These are phyloP conservation scores for Rhinolophus ferrumequinum DNA, from an alignment of 2,113 vertebrate genomes.

Conservation along the genomic window DNA sequence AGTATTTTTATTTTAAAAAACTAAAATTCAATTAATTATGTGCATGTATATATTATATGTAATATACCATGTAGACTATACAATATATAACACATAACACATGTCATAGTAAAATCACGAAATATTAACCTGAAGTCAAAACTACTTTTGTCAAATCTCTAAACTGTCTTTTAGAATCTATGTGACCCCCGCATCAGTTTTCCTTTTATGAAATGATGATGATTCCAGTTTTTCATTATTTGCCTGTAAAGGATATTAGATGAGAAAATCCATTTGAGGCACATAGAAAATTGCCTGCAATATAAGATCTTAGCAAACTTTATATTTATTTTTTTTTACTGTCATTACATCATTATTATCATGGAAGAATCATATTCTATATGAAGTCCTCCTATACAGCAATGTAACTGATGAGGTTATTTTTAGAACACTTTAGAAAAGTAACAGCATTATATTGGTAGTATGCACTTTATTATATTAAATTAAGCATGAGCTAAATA, in stretches of 20 bases:
- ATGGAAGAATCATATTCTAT: not conserved
- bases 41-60: not conserved
- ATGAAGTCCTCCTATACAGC: not conserved
- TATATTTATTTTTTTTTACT: not conserved
- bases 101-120: not conserved
- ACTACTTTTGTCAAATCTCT: not conserved
- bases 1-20: not conserved
- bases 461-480: not conserved
- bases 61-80: not conserved
- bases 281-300: not conserved
- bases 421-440: not conserved
- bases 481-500: constrained; percentile 25
- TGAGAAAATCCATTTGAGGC: not conserved
- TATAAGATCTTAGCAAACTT: not conserved
- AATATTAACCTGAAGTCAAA: not conserved
- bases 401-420: not conserved
- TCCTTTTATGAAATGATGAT: not conserved
- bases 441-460: not conserved
- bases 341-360: not conserved
- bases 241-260: not conserved
- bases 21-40: not conserved
- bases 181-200: not conserved
- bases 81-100: too few species aligned
- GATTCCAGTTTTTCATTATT: not conserved
- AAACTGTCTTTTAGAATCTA: not conserved